Base-by-base conservation (phyloP, 2,797 vertebrate species). In the Megaceryle alcyon region DNA sequence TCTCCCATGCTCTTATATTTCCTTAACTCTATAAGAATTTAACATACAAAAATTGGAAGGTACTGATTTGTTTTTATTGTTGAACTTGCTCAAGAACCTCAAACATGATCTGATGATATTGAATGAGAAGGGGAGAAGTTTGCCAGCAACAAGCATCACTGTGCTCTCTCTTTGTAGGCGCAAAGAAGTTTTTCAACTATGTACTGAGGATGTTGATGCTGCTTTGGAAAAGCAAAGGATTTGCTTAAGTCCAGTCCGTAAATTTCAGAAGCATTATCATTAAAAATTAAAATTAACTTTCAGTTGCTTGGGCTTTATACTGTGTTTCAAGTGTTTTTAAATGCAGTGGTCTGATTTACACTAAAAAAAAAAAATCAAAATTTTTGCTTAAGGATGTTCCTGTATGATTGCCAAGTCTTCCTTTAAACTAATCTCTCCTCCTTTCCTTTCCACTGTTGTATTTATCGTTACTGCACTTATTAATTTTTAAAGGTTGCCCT, bases 271-370 rank as follows among this genome's bases (percentile, higher is more conserved):
- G 77, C 0, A 2, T 33, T 57, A 49, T 37, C 26, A 79, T 83
- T 86, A 88, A 94, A 91, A 95, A 92, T 63, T 37, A 87, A 87
- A 93, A 86, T 61, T 73, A 70, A 71, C 69, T 82, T 83, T n/a
- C n/a, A 43, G n/a, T 54, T 79, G 59, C 57, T 94, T 56, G 44
- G n/a, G 37, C 11, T 89, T 16, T 26, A 26, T 54, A 56, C 31
- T 57, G 48, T 6, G 4, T 77, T 88, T 86, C 53, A 89, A 79
- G 77, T 28, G 41, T 10, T 64, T 91, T 85, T 75, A 86, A 46
- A 70, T 18, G 23, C 11, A 78, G 29, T 37, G 26, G 11, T 70
- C 60, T 71, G 53, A 48, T 88, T 82, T 84, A 77, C 77, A 78
- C 35, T 26, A 26, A 49, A 49, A 51, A 6, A 44, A 69, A 78